These are phyloP conservation scores for Eupithecia abbreviata DNA, from an alignment of 2,888 invertebrate species.

Conservation along the genomic window DNA sequence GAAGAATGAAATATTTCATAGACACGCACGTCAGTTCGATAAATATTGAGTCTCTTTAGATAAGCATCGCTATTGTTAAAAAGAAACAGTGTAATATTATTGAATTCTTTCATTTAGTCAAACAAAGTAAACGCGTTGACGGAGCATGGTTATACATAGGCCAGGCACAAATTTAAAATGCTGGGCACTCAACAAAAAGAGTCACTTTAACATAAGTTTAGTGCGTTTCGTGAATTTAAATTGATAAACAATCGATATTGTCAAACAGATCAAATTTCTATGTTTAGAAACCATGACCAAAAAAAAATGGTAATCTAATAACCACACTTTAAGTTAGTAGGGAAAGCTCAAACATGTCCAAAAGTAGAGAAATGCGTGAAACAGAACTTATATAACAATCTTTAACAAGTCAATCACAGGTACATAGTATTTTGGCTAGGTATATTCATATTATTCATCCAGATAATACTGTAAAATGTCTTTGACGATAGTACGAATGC, in stretches of 20 bases:
- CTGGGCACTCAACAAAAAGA: neutral
- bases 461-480: neutral
- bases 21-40: too few relatives aligned
- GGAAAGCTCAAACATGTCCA: neutral
- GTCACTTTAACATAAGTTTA: neutral
- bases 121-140: too few relatives aligned
- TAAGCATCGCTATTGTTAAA: too few relatives aligned
- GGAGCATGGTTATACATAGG: neutral
- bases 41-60: too few relatives aligned
- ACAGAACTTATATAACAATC: neutral
- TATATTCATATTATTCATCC: neutral
- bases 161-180: neutral
- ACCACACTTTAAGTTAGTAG: neutral
- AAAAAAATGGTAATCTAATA: neutral
- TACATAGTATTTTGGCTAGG: neutral
- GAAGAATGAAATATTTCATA: too few relatives aligned
- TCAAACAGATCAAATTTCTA: neutral
- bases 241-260: neutral
- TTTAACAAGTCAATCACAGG: neutral
- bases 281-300: neutral
- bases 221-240: neutral
- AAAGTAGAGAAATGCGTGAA: neutral
- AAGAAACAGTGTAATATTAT: too few relatives aligned
- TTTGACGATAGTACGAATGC: neutral
- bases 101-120: too few relatives aligned